These are phyloP conservation scores for Papilio demoleus DNA, from an alignment of 2,888 invertebrate genomes.

Conservation along the genomic window DNA sequence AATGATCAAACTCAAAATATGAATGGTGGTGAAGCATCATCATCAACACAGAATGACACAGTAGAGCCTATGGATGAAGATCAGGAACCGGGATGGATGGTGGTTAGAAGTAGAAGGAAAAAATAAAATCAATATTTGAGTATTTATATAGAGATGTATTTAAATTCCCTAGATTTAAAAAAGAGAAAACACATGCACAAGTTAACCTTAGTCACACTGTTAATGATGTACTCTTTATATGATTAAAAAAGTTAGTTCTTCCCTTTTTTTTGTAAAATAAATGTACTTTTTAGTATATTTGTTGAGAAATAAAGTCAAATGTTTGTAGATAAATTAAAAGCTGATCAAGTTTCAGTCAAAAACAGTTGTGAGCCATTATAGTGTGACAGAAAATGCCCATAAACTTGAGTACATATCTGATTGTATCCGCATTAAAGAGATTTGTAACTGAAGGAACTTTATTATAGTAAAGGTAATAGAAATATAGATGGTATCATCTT, in stretches of 20 bases:
- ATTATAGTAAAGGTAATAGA: not conserved
- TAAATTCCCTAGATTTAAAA: too few relatives aligned
- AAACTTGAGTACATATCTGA: not conserved
- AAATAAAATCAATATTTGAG: constrained; percentile 60
- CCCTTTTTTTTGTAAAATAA: not conserved
- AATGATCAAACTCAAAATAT: constrained; percentile 44
- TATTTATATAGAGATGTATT: constrained; percentile 22
- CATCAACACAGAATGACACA: constrained; percentile 52
- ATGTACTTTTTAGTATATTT: not conserved
- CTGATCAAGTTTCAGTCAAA: not conserved
- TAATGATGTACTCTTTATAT: not conserved
- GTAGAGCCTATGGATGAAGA: constrained; percentile 77
- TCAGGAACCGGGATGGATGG: constrained; percentile 87
- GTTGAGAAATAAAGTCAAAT: not conserved
- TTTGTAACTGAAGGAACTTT: not conserved
- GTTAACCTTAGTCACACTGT: constrained; percentile 1
- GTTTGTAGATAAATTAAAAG: not conserved
- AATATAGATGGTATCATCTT: not conserved
- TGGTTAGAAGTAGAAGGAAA: constrained; percentile 82
- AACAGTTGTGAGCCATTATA: not conserved
- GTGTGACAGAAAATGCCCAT: not conserved
- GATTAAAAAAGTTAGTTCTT: not conserved
- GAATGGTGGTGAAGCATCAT: constrained; percentile 48
- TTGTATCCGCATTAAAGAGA: not conserved
- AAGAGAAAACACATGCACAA: not conserved